Base-by-base conservation (phyloP, 2,888 invertebrate species). In the Copidosoma aretas region DNA sequence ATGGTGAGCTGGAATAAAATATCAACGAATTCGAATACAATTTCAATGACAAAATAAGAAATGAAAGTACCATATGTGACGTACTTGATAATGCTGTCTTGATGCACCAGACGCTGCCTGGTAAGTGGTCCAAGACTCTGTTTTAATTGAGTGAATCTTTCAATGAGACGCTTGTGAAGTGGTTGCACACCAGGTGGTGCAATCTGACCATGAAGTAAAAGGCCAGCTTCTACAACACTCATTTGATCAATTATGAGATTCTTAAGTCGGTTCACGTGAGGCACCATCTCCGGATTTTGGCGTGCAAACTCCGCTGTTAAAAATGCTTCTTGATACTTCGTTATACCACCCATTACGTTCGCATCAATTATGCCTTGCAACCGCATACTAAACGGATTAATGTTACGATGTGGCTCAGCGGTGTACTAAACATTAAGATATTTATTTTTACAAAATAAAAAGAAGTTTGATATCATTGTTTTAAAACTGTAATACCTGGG, bases 301-400 rank as follows among this genome's bases (percentile, higher is more conserved):
- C 86, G 85, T 0, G 88, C 82, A 80, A 94, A 97, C 76, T 95
- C 94, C 14, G 91, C 87, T 0, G 91, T 91, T 71, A 97, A 91
- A 84, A 98, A 98, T 0, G 97, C 96, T 77, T 95, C 95, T 81
- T 97, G 95, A 82, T 97, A 98, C 82, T 97, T 98, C 59, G 93
- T 91, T 70, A 96, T 92, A 17, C 97, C 97, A 1, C 97, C 95
- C 88, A 95, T 95, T 0, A 98, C 97, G 78, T 95, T 96, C 0
- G 98, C 97, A 84, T 97, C 97, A 74, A 97, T 95, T 43, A 96
- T 94, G 1, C 97, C 97, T 79, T 90, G 93, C 17, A 98, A 85
- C 24, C 96, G 87, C 96, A 97, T 97, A 3, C 94, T 94, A 80
- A 97, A 93, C 0, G 95, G 95, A 84, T 94, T 95, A 71, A 95